Evolutionary conservation across 2,888 invertebrate genomes (phyloP).

Genomic region (Lasioglossum figueresi): DNA sequence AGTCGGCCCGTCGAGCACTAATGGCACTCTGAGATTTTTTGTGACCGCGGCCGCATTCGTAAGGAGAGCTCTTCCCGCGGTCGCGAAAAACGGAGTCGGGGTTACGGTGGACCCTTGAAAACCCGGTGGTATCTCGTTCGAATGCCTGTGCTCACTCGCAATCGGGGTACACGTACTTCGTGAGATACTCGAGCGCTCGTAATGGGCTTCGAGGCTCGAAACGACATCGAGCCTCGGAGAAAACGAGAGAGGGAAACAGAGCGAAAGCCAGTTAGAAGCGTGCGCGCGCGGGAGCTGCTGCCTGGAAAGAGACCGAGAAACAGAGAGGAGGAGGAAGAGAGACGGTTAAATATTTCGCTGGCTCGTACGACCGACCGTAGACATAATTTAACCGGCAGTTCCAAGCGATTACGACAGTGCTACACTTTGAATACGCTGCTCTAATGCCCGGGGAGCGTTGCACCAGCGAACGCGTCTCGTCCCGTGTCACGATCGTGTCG

Average conservation of each 20-base stretch:
- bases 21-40: background rate
- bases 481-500: conserved; percentile 6
- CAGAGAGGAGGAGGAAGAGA: conserved; percentile 18
- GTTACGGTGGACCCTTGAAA: conserved; percentile 52
- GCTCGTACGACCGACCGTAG: conserved; percentile 48
- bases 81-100: conserved; percentile 25
- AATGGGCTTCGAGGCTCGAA: conserved; percentile 49
- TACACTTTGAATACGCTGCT: conserved; percentile 58
- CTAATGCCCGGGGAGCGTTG: conserved; percentile 24
- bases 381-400: conserved; percentile 64
- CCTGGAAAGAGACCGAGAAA: conserved; percentile 1
- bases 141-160: conserved; percentile 41
- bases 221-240: conserved; percentile 36
- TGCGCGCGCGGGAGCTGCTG: background rate
- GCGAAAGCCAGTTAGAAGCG: conserved; percentile 25
- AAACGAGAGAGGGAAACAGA: conserved; percentile 25
- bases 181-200: conserved; percentile 58
- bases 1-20: background rate
- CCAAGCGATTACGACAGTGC: conserved; percentile 64
- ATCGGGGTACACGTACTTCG: conserved; percentile 55
- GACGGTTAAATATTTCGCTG: conserved; percentile 48
- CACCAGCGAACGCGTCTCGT: background rate
- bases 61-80: conserved; percentile 5
- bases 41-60: background rate
- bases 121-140: conserved; percentile 42